Evolutionary conservation across 2,797 vertebrate species (phyloP).

Genomic region (Esox masquinongy): DNA sequence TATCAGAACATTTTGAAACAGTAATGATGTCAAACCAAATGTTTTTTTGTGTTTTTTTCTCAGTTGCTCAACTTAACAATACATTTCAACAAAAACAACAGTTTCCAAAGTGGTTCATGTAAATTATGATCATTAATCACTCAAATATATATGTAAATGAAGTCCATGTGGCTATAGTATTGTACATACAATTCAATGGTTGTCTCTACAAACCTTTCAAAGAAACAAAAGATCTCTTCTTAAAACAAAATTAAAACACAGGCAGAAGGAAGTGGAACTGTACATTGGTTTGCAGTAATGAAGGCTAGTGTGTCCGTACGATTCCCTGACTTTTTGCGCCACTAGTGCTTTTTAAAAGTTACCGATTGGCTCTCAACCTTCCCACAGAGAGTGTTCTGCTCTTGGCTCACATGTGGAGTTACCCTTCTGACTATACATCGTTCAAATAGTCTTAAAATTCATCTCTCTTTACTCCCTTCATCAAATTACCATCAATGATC

Average conservation of each 20-base stretch:
- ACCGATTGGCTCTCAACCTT: constrained; percentile 31
- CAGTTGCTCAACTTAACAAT: constrained; percentile 31
- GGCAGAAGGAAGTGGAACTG: constrained; percentile 54
- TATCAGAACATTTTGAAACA: constrained; percentile 66
- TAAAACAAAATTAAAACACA: constrained; percentile 49
- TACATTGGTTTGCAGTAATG: constrained; percentile 73
- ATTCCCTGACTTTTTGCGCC: constrained; percentile 59
- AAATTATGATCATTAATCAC: constrained; percentile 50
- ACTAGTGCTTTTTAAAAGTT: constrained; percentile 42
- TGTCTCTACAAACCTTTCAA: constrained; percentile 50
- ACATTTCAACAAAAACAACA: constrained; percentile 49
- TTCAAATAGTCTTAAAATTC: too few species aligned
- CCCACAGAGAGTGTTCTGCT: constrained; percentile 29
- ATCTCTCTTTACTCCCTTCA: not conserved
- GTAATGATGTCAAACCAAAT: constrained; percentile 50
- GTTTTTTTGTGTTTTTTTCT: constrained; percentile 4
- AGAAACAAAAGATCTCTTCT: constrained; percentile 58
- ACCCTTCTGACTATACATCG: constrained; percentile 31
- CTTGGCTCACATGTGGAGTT: constrained; percentile 30
- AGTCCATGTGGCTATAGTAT: constrained; percentile 66
- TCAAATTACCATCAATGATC: not conserved
- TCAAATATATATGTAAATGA: constrained; percentile 66
- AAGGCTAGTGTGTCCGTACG: constrained; percentile 58
- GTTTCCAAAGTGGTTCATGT: constrained; percentile 39
- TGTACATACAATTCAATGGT: constrained; percentile 46